A percentile compares a stretch with the other conserved stretches of the same genome.
Evolutionary conservation across 2,113 vertebrate genomes (phyloP).

Genomic region (Anser brachyrhynchus): DNA sequence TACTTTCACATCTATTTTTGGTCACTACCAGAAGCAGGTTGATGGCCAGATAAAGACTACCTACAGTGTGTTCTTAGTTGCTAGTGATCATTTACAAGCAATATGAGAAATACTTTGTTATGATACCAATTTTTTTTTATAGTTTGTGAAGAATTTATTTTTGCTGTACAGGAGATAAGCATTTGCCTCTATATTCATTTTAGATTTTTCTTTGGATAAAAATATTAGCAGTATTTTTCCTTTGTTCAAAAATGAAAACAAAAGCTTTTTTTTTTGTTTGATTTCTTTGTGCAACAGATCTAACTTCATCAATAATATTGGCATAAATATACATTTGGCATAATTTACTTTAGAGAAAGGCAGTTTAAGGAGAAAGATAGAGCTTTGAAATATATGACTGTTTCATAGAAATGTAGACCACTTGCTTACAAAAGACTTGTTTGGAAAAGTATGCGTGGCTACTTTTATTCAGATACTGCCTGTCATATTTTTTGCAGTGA

Average conservation of each 20-base stretch:
- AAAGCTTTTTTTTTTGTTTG: not conserved
- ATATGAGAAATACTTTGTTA: not conserved
- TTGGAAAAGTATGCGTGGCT: slow-evolving; percentile 25
- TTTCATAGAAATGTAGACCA: not conserved
- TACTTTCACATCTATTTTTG: not conserved
- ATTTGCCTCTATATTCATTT: not conserved
- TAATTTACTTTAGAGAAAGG: not conserved
- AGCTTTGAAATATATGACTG: not conserved
- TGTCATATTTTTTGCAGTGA: slow-evolving; percentile 58
- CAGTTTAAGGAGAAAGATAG: not conserved
- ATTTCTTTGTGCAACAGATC: not conserved
- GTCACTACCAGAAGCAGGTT: not conserved
- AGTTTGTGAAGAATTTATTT: not conserved
- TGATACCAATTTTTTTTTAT: not conserved
- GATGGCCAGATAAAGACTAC: not conserved
- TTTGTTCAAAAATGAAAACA: not conserved
- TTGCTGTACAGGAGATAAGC: not conserved
- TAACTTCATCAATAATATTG: not conserved
- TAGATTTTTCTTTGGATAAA: not conserved
- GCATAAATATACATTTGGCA: not conserved
- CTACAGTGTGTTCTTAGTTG: not conserved
- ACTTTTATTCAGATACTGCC: slow-evolving; percentile 51
- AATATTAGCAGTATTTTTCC: not conserved
- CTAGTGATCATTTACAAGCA: not conserved
- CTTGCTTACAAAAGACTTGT: not conserved